Conservation (phyloP, 2,888 invertebrate genomes). For the Dasypolia templi region DNA sequence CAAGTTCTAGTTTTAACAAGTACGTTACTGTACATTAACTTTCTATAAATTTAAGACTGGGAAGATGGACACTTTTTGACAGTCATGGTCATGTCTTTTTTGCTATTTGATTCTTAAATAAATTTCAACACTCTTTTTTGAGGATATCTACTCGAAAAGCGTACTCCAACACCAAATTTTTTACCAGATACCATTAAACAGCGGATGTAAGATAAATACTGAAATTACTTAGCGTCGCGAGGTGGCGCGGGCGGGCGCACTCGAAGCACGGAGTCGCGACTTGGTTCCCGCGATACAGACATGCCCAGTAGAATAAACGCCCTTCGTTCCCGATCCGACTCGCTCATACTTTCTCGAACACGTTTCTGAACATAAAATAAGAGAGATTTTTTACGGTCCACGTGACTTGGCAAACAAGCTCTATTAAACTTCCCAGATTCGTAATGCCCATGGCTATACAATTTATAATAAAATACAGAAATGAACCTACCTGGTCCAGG, state of each 20-base stretch:
- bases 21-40: too few species aligned
- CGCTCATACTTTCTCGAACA: constrained; percentile 81
- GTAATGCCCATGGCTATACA: constrained; percentile 55
- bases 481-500: constrained; percentile 81
- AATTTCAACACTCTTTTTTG: too few species aligned
- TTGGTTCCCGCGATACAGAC: constrained; percentile 84
- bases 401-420: constrained; percentile 70
- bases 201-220: constrained; percentile 20
- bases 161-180: not conserved
- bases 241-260: constrained; percentile 82
- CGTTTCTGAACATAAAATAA: constrained; percentile 80
- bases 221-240: constrained; percentile 80
- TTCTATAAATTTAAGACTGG: too few species aligned
- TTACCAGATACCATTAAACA: constrained; percentile 13
- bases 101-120: too few species aligned
- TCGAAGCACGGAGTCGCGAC: constrained; percentile 84
- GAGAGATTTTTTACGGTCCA: constrained; percentile 63
- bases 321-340: constrained; percentile 84
- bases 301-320: constrained; percentile 86
- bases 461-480: constrained; percentile 57
- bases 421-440: constrained; percentile 54
- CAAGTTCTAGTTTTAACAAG: not conserved
- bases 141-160: not conserved
- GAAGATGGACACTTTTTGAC: too few species aligned
- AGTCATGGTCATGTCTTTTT: too few species aligned